Conservation (phyloP, 2,888 invertebrate genomes). For the Clusia tigrina region DNA sequence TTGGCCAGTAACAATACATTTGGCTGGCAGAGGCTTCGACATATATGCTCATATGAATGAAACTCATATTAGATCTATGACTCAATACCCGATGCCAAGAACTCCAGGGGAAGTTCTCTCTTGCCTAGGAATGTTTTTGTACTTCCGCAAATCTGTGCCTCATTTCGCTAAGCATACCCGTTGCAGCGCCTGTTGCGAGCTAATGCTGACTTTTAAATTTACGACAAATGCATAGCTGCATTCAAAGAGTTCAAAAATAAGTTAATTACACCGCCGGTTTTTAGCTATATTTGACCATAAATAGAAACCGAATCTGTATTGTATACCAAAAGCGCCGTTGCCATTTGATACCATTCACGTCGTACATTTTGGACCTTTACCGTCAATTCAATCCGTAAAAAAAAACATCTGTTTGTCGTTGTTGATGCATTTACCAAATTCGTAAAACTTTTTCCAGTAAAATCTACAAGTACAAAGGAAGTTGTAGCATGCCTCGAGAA, state of each 20-base stretch:
- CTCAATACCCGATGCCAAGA: conserved; percentile 17
- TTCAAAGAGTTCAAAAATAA: conserved; percentile 19
- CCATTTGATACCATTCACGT: conserved; percentile 24
- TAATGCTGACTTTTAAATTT: conserved; percentile 15
- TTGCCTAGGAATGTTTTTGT: conserved; percentile 31
- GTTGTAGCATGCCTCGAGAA: conserved; percentile 14
- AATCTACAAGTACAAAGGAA: conserved; percentile 24
- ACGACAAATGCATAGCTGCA: conserved; percentile 14
- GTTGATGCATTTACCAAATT: conserved; percentile 17
- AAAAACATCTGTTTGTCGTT: conserved; percentile 16
- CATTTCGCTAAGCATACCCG: conserved; percentile 31
- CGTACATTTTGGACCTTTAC: conserved; percentile 23
- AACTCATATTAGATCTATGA: background rate
- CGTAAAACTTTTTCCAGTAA: conserved; percentile 25
- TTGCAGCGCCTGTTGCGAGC: conserved; percentile 12
- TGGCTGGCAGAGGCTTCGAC: too few relatives aligned
- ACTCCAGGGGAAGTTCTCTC: conserved; percentile 26
- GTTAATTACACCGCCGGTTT: conserved; percentile 34
- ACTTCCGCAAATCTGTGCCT: conserved; percentile 29
- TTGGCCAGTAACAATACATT: too few relatives aligned
- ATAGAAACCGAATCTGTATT: conserved; percentile 40
- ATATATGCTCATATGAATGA: too few relatives aligned
- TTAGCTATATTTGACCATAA: conserved; percentile 44
- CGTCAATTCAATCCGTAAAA: conserved; percentile 1
- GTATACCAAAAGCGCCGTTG: conserved; percentile 14